A percentile compares a stretch with the other conserved stretches of the same genome.
Evolutionary conservation across 2,113 vertebrate genomes (phyloP).

Genomic region (Thymallus thymallus): DNA sequence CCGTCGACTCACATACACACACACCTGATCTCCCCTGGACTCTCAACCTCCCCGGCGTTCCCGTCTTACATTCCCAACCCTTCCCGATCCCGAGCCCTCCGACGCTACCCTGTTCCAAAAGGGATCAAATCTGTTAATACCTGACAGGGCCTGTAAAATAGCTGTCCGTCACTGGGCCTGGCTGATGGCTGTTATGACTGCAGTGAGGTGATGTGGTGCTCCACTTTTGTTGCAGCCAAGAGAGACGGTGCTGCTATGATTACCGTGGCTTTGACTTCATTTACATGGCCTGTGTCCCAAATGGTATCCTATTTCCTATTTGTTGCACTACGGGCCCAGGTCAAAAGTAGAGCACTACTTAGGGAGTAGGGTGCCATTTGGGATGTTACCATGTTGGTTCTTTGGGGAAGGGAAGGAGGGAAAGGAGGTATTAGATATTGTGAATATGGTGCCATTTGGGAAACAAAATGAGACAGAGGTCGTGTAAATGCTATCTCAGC

Average conservation of each 20-base stretch:
- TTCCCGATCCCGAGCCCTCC: conserved; percentile 5
- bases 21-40: conserved; percentile 9
- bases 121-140: conserved; percentile 69
- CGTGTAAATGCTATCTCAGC: not conserved
- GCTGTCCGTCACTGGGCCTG: conserved; percentile 47
- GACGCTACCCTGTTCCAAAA: conserved; percentile 43
- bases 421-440: conserved; percentile 11
- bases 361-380: too few relatives aligned
- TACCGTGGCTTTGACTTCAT: conserved; percentile 38
- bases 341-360: too few relatives aligned
- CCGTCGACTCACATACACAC: conserved; percentile 22
- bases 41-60: not conserved
- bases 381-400: not conserved
- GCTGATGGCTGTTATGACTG: conserved; percentile 46
- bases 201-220: conserved; percentile 36
- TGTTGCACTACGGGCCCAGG: too few relatives aligned
- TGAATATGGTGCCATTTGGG: not conserved
- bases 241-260: conserved; percentile 18
- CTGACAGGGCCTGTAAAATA: conserved; percentile 58
- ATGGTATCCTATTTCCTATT: too few relatives aligned
- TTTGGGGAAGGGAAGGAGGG: conserved; percentile 12
- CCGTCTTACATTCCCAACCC: not conserved
- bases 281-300: not conserved
- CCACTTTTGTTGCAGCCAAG: conserved; percentile 8
- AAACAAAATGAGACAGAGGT: not conserved